Conservation (phyloP, 2,888 invertebrate species). For the Drosophila fulvimacula region DNA sequence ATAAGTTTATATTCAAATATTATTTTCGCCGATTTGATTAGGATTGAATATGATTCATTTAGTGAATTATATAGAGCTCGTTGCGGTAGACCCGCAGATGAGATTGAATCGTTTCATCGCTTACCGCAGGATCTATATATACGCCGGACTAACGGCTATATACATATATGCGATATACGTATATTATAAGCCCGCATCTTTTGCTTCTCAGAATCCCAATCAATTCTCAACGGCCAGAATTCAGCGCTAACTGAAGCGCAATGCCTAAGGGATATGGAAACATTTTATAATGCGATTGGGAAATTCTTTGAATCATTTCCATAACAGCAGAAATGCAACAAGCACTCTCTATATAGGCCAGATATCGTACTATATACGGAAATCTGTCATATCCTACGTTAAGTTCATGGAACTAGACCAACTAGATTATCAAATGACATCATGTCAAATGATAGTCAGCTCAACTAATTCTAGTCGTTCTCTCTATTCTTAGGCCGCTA, state of each 20-base stretch:
- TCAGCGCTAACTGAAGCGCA: constrained; percentile 10
- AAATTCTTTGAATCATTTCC: constrained; percentile 27
- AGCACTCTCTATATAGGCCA: constrained; percentile 4
- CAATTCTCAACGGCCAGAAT: constrained; percentile 19
- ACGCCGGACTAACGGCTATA: constrained; percentile 10
- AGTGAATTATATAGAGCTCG: background rate
- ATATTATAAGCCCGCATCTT: constrained; percentile 38
- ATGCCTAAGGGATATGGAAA: constrained; percentile 10
- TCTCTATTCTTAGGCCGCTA: background rate
- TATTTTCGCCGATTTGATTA: background rate
- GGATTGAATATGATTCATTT: constrained; percentile 3
- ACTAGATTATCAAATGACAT: constrained; percentile 34
- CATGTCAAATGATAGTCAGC: constrained; percentile 25
- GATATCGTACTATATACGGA: constrained; percentile 21
- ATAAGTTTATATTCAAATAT: background rate
- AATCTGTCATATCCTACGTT: constrained; percentile 12
- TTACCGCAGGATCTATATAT: constrained; percentile 36
- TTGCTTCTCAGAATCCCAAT: constrained; percentile 13
- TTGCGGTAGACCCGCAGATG: constrained; percentile 35
- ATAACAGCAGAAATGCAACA: constrained; percentile 1
- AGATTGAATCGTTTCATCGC: constrained; percentile 5
- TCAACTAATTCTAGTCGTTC: background rate
- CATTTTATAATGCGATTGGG: constrained; percentile 23
- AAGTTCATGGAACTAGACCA: constrained; percentile 8
- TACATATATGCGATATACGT: background rate